Evolutionary conservation across 2,113 vertebrate genomes (phyloP).

Genomic region (Capra hircus): DNA sequence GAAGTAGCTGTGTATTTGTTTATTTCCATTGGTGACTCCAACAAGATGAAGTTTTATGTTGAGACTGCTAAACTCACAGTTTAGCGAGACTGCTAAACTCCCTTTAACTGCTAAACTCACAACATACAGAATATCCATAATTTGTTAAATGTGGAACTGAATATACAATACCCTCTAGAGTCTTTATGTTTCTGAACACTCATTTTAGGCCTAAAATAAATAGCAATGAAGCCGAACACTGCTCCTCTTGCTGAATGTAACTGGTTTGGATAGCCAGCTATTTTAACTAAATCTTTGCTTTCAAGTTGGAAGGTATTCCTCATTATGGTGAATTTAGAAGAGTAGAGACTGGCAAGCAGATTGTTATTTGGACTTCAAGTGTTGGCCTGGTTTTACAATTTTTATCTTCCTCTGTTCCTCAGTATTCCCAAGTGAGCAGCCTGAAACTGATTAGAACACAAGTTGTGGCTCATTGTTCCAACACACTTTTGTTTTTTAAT

Average conservation of each 20-base stretch:
- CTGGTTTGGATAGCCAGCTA: slow-evolving; percentile 19
- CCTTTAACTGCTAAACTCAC: not conserved
- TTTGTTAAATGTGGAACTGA: slow-evolving; percentile 11
- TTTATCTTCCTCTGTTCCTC: not conserved
- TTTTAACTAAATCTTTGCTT: slow-evolving; percentile 29
- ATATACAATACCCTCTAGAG: not conserved
- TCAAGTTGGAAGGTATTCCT: not conserved
- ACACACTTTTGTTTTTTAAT: slow-evolving; percentile 41
- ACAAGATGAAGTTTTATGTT: not conserved
- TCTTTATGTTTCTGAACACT: not conserved
- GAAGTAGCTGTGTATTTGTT: not conserved
- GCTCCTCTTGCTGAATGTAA: not conserved
- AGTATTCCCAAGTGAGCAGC: not conserved
- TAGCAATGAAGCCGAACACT: not conserved
- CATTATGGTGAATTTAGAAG: slow-evolving; percentile 11
- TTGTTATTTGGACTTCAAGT: not conserved
- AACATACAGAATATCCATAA: not conserved
- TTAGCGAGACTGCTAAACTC: not conserved
- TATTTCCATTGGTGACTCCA: not conserved
- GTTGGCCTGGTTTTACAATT: not conserved
- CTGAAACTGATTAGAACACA: not conserved
- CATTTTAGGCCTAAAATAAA: not conserved
- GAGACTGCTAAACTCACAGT: not conserved
- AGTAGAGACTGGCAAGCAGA: not conserved
- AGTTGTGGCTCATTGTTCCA: not conserved